Conservation (phyloP, 1,140 invertebrate species). For the Prorops nasuta region DNA sequence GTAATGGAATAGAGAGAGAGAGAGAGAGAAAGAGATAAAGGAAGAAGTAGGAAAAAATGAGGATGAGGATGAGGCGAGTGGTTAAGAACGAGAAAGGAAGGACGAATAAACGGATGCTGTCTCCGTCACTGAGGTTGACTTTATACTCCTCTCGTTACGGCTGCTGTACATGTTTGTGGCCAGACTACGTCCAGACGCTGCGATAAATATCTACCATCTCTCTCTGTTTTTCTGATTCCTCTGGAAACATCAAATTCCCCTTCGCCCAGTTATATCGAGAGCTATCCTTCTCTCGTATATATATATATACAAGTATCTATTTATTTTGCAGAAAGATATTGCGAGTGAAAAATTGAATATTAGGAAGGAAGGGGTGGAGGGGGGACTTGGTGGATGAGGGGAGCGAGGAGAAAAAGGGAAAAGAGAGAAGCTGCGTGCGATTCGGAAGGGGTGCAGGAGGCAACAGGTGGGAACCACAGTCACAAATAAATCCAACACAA, state of each 20-base stretch:
- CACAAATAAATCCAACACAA: constrained; percentile 51
- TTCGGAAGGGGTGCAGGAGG: constrained; percentile 42
- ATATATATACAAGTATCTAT: too few species aligned
- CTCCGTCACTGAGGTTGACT: too few species aligned
- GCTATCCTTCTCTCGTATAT: too few species aligned
- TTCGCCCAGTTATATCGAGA: too few species aligned
- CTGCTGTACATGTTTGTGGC: too few species aligned
- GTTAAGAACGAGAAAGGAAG: constrained; percentile 15
- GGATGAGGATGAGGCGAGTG: constrained; percentile 12
- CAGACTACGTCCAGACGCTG: too few species aligned
- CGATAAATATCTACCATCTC: too few species aligned
- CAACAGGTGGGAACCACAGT: constrained; percentile 51
- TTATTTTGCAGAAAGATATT: too few species aligned
- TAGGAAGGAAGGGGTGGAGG: constrained; percentile 5
- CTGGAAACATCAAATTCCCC: too few species aligned
- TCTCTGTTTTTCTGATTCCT: too few species aligned
- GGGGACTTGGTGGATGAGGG: constrained; percentile 10
- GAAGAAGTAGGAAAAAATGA: constrained; percentile 7
- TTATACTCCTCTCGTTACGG: too few species aligned
- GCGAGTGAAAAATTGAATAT: constrained; percentile 3
- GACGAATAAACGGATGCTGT: too few species aligned
- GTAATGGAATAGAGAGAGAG: constrained; percentile 14
- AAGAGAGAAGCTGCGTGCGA: constrained; percentile 26
- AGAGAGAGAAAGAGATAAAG: constrained; percentile 12
- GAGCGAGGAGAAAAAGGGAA: constrained; percentile 20